Percentiles rank a stretch among this genome's conserved stretches.
These are phyloP conservation scores for Eristalis intricaria DNA, from an alignment of 2,888 invertebrate species.

Conservation along the genomic window DNA sequence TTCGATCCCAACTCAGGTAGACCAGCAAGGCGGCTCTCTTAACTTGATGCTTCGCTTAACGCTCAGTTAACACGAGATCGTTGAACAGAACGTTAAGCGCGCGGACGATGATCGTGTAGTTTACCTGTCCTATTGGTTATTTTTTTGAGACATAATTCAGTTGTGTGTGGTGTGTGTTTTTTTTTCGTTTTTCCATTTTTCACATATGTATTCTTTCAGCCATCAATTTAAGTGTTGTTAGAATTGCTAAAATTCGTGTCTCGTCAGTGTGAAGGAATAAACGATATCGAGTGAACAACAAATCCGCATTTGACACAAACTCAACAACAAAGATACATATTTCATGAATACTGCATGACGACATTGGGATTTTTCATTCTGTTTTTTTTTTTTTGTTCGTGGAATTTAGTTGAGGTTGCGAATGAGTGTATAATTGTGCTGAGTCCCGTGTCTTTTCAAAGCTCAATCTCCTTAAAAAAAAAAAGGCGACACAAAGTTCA, in stretches of 20 bases:
- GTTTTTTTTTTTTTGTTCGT: background rate
- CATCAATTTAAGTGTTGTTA: background rate
- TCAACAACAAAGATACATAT: conserved; percentile 4
- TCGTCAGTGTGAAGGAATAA: background rate
- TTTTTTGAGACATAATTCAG: conserved; percentile 4
- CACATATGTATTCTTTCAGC: background rate
- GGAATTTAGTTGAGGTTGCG: conserved; percentile 40
- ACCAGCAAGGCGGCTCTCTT: conserved; percentile 43
- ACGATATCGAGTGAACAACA: conserved; percentile 10
- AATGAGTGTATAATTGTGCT: conserved; percentile 41
- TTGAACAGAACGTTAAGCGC: conserved; percentile 51
- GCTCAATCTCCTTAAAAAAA: background rate
- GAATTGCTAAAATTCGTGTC: background rate
- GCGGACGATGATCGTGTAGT: conserved; percentile 46
- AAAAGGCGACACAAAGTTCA: conserved; percentile 5
- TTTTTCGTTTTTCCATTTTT: background rate
- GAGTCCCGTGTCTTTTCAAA: conserved; percentile 9
- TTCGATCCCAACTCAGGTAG: conserved; percentile 3
- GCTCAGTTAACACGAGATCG: conserved; percentile 62
- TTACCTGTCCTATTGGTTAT: background rate
- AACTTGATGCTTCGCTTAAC: conserved; percentile 19
- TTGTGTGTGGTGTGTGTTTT: conserved; percentile 42
- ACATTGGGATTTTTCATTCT: conserved; percentile 38
- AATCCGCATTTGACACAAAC: conserved; percentile 1
- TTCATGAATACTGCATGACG: conserved; percentile 51